These are phyloP conservation scores for Dasypus novemcinctus DNA, from an alignment of 2,113 vertebrate genomes.

Conservation along the genomic window DNA sequence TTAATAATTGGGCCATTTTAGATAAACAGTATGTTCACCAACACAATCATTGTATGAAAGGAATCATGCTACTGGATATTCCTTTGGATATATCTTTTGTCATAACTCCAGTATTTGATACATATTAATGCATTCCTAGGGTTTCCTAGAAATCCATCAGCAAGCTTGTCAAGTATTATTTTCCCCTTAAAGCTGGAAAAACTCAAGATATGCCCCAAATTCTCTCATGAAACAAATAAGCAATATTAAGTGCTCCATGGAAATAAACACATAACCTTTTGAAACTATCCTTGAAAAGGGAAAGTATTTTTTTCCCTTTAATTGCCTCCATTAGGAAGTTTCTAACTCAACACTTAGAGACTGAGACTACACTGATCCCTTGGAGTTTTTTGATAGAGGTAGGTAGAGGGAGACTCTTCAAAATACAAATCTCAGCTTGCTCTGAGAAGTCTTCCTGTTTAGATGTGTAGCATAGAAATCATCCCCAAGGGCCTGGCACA, in stretches of 20 bases:
- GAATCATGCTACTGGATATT: not conserved
- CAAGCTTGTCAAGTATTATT: not conserved
- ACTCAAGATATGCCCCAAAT: not conserved
- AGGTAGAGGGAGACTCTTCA: not conserved
- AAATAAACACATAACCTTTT: not conserved
- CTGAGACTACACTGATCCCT: rapidly evolving
- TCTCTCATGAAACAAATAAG: not conserved
- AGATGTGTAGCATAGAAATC: not conserved
- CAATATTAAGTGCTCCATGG: not conserved
- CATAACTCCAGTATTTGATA: not conserved
- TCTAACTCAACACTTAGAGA: not conserved
- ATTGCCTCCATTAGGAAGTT: not conserved
- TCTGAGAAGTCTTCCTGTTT: not conserved
- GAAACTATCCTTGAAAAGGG: not conserved
- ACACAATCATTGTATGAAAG: not conserved
- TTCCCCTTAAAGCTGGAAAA: not conserved
- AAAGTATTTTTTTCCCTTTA: not conserved
- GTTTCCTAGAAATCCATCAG: not conserved
- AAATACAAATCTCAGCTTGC: not conserved
- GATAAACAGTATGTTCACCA: not conserved
- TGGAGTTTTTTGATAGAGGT: not conserved
- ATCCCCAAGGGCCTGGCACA: not conserved
- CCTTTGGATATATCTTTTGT: not conserved
- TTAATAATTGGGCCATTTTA: not conserved
- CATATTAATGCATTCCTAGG: not conserved